These are phyloP conservation scores for Cheilosia variabilis DNA, from an alignment of 2,888 invertebrate genomes.

Conservation along the genomic window DNA sequence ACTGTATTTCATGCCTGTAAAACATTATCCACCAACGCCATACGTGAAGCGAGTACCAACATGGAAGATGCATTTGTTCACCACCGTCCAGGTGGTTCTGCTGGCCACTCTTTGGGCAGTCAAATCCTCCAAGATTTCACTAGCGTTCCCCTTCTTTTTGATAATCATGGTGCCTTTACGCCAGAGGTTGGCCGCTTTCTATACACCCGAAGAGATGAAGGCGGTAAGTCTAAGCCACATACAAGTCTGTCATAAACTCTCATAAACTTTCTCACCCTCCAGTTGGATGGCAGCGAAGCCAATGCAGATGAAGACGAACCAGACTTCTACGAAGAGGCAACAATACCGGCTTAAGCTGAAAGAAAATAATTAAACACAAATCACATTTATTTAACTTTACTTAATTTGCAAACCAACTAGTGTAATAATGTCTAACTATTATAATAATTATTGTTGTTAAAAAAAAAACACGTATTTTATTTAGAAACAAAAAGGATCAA, in stretches of 20 bases:
- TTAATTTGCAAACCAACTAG: constrained; percentile 52
- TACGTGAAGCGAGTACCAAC: constrained; percentile 96
- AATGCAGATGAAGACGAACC: constrained; percentile 94
- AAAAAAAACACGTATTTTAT: constrained; percentile 51
- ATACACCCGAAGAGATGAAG: constrained; percentile 91
- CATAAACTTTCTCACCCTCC: constrained; percentile 57
- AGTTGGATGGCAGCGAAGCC: constrained; percentile 94
- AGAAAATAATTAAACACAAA: constrained; percentile 7
- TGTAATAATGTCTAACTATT: constrained; percentile 65
- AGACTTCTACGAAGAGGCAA: constrained; percentile 97
- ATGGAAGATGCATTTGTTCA: constrained; percentile 96
- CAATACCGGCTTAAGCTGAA: constrained; percentile 88
- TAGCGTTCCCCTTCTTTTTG: constrained; percentile 97
- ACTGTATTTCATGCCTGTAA: constrained; percentile 96
- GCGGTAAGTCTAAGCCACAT: constrained; percentile 86
- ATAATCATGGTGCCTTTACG: constrained; percentile 95
- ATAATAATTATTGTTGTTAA: constrained; percentile 69
- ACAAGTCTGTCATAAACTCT: background rate
- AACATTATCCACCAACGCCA: constrained; percentile 95
- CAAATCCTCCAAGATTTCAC: constrained; percentile 94
- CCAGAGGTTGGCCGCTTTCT: constrained; percentile 88
- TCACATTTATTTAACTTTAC: constrained; percentile 25
- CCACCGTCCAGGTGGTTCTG: constrained; percentile 92
- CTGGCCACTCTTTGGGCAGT: constrained; percentile 92
- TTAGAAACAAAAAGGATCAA: constrained; percentile 48